A percentile compares a stretch with the other conserved stretches of the same genome.
Evolutionary conservation across 2,888 invertebrate genomes (phyloP).

Genomic region (Monoplex corrugatus): DNA sequence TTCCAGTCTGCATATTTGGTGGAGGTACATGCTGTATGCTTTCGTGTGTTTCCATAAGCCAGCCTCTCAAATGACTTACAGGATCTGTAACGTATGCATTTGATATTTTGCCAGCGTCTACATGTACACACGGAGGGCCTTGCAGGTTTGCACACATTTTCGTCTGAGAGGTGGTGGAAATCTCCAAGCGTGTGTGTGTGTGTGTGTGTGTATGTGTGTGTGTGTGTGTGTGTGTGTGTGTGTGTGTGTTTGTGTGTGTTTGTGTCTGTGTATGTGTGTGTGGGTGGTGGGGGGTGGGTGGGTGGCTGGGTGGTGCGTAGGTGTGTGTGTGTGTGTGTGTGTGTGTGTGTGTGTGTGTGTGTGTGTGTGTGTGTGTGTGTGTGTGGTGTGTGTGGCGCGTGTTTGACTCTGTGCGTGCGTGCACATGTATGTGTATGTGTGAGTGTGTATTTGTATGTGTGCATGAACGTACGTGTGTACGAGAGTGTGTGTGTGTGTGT

Average conservation of each 20-base stretch:
- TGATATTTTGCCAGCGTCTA: no score
- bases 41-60: no score
- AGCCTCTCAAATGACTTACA: no score
- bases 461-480: no score
- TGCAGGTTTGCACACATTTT: no score
- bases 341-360: not conserved
- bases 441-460: not conserved
- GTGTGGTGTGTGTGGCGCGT: not conserved
- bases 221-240: not conserved
- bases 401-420: not conserved
- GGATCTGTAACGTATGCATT: no score
- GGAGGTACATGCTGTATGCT: no score
- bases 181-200: slow-evolving; percentile 2
- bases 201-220: not conserved
- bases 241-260: not conserved
- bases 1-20: no score
- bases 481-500: no score
- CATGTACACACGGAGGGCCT: no score
- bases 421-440: not conserved
- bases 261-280: not conserved
- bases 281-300: no score
- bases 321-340: not conserved
- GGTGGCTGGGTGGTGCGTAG: not conserved
- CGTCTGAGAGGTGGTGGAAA: no score
- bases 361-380: slow-evolving; percentile 8